Evolutionary conservation across 2,113 vertebrate genomes (phyloP).

Genomic region (Triplophysa tibetana): DNA sequence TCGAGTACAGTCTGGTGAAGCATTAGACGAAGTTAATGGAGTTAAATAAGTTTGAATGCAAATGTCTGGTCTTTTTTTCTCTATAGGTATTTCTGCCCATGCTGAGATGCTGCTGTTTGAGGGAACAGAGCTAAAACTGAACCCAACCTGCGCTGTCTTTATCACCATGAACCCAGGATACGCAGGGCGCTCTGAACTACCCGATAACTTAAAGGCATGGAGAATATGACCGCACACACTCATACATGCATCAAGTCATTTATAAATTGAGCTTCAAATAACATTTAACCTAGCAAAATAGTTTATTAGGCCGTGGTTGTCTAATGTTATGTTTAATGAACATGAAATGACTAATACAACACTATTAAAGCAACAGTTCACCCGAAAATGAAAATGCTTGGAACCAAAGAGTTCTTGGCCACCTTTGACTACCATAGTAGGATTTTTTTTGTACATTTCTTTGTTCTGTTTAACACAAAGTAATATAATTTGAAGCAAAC

Average conservation of each 20-base stretch:
- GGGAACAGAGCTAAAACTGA: slow-evolving; percentile 84
- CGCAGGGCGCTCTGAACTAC: slow-evolving; percentile 88
- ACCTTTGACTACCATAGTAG: no score
- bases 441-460: no score
- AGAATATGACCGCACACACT: background rate
- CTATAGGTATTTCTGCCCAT: slow-evolving; percentile 80
- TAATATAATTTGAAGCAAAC: no score
- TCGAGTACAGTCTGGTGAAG: background rate
- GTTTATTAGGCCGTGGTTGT: background rate
- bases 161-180: slow-evolving; percentile 96
- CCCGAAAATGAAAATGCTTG: no score
- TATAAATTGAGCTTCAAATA: background rate
- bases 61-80: slow-evolving; percentile 8
- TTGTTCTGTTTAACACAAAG: no score
- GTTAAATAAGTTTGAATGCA: background rate
- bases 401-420: no score
- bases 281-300: no score
- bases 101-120: slow-evolving; percentile 82
- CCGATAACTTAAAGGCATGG: slow-evolving; percentile 90
- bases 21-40: background rate
- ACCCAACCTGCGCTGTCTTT: slow-evolving; percentile 89
- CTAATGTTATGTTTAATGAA: background rate
- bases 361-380: no score
- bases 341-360: no score
- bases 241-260: background rate